Percentiles rank a stretch among this genome's conserved stretches.
Evolutionary conservation across 2,888 invertebrate species (phyloP).

Genomic region (Baccha elongata): DNA sequence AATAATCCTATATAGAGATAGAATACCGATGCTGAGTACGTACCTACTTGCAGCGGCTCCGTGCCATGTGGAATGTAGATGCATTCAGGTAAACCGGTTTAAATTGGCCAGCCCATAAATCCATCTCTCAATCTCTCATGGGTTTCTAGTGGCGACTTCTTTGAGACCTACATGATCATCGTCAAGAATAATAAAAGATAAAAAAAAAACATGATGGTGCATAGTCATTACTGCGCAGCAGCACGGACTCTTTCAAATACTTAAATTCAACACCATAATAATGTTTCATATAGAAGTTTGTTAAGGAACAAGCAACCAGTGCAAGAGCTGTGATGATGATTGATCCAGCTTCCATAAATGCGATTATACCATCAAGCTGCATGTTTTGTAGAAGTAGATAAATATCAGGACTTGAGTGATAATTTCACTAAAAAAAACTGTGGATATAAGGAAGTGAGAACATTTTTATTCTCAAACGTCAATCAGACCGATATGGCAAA

Average conservation of each 20-base stretch:
- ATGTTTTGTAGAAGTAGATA: constrained; percentile 20
- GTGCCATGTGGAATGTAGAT: constrained; percentile 32
- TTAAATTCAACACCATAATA: constrained; percentile 14
- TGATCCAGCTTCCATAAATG: constrained; percentile 61
- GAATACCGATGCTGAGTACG: constrained; percentile 8
- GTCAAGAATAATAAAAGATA: constrained; percentile 14
- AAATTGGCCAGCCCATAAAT: constrained; percentile 66
- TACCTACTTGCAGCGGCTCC: constrained; percentile 32
- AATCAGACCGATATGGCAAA: constrained; percentile 37
- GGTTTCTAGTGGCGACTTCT: constrained; percentile 50
- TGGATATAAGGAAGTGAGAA: constrained; percentile 41
- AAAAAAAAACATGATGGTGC: constrained; percentile 13
- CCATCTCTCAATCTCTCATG: constrained; percentile 48
- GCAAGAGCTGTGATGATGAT: constrained; percentile 38
- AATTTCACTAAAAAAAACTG: constrained; percentile 20
- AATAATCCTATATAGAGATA: constrained; percentile 33
- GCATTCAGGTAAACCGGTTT: constrained; percentile 60
- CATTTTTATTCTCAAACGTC: constrained; percentile 35
- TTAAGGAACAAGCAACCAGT: constrained; percentile 25
- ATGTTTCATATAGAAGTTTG: constrained; percentile 39
- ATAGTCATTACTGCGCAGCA: constrained; percentile 41
- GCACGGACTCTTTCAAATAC: constrained; percentile 23
- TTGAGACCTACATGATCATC: constrained; percentile 55
- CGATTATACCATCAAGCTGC: constrained; percentile 45
- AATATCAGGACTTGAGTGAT: constrained; percentile 28